A percentile compares a stretch with the other conserved stretches of the same genome.
phyloP scores from a whole-genome alignment of 2,797 vertebrate species.

The Pitangus sulphuratus region DNA sequence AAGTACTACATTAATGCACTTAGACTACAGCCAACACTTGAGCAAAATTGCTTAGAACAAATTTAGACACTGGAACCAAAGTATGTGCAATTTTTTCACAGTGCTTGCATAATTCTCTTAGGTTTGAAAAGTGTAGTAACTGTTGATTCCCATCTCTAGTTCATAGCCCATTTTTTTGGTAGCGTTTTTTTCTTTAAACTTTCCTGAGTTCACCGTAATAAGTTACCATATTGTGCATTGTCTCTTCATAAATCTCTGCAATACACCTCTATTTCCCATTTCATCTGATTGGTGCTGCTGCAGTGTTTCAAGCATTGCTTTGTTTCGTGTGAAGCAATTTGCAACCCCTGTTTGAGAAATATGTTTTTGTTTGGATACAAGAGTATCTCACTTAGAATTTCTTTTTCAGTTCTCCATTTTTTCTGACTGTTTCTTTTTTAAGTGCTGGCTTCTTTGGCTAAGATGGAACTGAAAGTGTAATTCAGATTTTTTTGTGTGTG shows the following conservation, averaged over 20 bases:
- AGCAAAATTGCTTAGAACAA: not conserved
- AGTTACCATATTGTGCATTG: not conserved
- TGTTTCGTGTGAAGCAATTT: not conserved
- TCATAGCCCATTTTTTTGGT: not conserved
- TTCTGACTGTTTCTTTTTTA: slow-evolving; percentile 21
- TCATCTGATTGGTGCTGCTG: not conserved
- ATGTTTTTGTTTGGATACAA: not conserved
- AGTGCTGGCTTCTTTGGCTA: not conserved
- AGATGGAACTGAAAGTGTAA: slow-evolving; percentile 32
- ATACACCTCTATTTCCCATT: not conserved
- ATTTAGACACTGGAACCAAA: not conserved
- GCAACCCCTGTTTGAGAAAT: not conserved
- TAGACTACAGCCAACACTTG: not conserved
- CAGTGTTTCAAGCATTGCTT: not conserved
- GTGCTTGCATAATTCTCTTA: not conserved
- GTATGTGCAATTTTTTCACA: not conserved
- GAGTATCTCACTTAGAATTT: not conserved
- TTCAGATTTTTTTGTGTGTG: not conserved
- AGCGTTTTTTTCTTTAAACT: not conserved
- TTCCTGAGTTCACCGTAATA: not conserved
- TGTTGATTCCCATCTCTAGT: not conserved
- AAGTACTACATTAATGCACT: not conserved
- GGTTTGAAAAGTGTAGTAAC: not conserved
- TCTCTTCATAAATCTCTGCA: not conserved
- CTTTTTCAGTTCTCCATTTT: slow-evolving; percentile 36